Conservation (phyloP, 2,888 invertebrate species). For the Leptogaster cylindrica region DNA sequence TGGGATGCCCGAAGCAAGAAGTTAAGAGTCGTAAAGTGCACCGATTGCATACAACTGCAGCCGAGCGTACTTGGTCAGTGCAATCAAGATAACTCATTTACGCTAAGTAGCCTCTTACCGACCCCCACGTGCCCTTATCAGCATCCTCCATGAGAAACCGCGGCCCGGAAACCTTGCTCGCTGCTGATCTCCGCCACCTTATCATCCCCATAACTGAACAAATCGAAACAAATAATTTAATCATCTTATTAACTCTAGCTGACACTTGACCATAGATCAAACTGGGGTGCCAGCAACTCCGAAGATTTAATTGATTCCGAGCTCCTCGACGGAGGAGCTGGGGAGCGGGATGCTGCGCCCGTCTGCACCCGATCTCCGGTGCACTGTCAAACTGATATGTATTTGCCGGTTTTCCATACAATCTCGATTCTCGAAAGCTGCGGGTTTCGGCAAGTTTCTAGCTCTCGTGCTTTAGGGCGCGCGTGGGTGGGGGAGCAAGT, state of each 20-base stretch:
- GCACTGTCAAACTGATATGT: slow-evolving; percentile 4
- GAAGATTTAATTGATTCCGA: slow-evolving; percentile 22
- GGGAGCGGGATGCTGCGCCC: background rate
- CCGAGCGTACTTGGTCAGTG: too few species aligned
- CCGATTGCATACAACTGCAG: too few species aligned
- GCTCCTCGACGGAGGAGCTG: slow-evolving; percentile 19
- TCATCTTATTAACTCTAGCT: slow-evolving; percentile 32
- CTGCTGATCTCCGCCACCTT: background rate
- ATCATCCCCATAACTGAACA: background rate
- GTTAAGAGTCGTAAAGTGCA: too few species aligned
- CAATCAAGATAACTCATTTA: too few species aligned
- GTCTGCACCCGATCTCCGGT: background rate
- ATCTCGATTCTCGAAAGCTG: too few species aligned
- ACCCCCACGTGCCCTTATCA: too few species aligned
- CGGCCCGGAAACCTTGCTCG: too few species aligned
- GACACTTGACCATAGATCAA: slow-evolving; percentile 25
- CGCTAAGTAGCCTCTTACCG: too few species aligned
- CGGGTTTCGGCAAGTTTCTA: background rate
- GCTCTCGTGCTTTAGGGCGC: background rate
- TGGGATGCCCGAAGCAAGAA: too few species aligned
- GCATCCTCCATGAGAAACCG: too few species aligned
- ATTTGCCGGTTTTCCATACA: too few species aligned
- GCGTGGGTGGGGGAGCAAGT: background rate
- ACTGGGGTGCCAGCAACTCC: background rate
- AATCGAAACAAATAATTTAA: slow-evolving; percentile 22